phyloP scores from a whole-genome alignment of 2,797 vertebrate genomes.

The Paramormyrops hopkinsi region DNA sequence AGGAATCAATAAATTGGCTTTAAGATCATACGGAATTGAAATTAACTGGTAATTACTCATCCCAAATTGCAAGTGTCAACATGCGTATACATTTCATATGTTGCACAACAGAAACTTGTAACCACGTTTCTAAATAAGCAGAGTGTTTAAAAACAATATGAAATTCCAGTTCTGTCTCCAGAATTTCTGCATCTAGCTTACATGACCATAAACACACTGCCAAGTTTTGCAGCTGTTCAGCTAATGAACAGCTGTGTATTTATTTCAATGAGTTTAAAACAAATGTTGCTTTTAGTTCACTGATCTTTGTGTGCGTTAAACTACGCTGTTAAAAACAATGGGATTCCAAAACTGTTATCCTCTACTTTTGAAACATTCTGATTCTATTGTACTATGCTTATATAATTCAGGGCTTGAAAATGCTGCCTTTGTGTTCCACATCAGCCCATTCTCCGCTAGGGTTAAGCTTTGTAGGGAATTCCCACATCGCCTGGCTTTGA shows the following conservation, averaged over 20 bases:
- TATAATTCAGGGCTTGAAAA: not conserved
- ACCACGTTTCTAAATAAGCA: not conserved
- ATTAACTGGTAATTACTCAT: not conserved
- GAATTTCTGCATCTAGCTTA: not conserved
- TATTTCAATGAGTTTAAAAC: not conserved
- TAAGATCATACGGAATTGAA: not conserved
- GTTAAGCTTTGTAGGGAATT: not conserved
- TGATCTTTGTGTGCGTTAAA: not conserved
- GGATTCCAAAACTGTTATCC: not conserved
- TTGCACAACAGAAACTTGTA: not conserved
- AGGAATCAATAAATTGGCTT: not conserved
- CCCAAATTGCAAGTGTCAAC: not conserved
- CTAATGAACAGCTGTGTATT: not conserved
- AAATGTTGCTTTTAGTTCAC: not conserved
- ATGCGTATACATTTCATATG: not conserved
- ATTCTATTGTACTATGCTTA: not conserved
- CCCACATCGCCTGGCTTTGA: not conserved
- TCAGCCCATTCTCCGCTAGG: not conserved
- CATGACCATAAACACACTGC: not conserved
- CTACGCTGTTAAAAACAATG: not conserved
- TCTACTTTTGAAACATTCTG: not conserved
- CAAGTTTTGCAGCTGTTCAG: not conserved
- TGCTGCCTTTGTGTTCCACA: not conserved
- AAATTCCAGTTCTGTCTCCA: not conserved
- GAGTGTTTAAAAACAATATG: not conserved